These are phyloP conservation scores for Aphidius colemani DNA, from an alignment of 2,888 invertebrate genomes.

Conservation along the genomic window DNA sequence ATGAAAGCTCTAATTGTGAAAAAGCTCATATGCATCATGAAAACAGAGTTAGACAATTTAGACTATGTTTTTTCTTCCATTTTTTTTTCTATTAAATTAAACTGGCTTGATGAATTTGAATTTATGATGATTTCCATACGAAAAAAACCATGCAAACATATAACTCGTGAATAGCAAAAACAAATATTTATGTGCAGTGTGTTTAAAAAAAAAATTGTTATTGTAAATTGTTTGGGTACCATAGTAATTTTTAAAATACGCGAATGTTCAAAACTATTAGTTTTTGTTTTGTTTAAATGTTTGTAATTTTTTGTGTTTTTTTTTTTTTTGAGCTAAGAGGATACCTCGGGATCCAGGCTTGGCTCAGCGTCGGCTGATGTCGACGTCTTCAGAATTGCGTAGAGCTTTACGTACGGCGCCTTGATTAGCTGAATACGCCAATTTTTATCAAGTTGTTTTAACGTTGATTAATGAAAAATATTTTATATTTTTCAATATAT, in stretches of 20 bases:
- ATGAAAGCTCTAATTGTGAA: no score
- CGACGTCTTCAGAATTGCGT: slow-evolving; percentile 91
- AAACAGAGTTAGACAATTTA: no score
- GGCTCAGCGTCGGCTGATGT: slow-evolving; percentile 71
- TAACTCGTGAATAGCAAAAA: no score
- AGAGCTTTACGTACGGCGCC: slow-evolving; percentile 95
- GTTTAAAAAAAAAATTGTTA: no score
- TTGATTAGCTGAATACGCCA: slow-evolving; percentile 78
- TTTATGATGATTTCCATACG: no score
- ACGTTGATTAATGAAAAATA: slow-evolving; percentile 6
- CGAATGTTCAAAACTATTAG: not conserved
- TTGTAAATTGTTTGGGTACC: no score
- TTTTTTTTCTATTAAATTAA: no score
- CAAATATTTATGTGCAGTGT: no score
- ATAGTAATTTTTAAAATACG: not conserved
- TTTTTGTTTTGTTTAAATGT: not conserved
- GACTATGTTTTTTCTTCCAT: no score
- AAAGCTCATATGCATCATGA: no score
- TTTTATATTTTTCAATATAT: not conserved
- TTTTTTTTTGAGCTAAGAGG: slow-evolving; percentile 23
- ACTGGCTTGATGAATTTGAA: no score
- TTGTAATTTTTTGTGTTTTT: slow-evolving; percentile 8
- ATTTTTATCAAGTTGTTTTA: slow-evolving; percentile 26
- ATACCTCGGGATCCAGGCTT: slow-evolving; percentile 60
- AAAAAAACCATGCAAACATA: no score